Evolutionary conservation across 2,888 invertebrate species (phyloP).

Genomic region (Plusia festucae): DNA sequence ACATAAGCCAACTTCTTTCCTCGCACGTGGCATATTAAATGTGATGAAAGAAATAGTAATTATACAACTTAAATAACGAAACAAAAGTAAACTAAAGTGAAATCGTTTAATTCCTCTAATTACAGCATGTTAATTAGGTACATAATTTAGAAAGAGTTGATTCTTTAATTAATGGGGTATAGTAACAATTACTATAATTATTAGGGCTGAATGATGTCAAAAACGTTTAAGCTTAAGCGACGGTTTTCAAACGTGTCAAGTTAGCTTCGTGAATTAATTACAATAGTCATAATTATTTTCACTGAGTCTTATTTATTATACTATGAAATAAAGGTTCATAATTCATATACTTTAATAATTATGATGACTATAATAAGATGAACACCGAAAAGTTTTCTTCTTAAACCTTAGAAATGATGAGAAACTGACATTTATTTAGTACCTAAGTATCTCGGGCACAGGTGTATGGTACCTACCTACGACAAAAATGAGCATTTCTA

Average conservation of each 20-base stretch:
- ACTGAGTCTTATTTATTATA: no score
- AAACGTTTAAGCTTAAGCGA: conserved; percentile 14
- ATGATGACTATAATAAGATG: no score
- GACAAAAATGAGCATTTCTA: no score
- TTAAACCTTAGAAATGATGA: no score
- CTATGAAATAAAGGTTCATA: no score
- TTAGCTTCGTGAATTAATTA: background rate
- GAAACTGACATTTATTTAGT: no score
- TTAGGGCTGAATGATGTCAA: conserved; percentile 20
- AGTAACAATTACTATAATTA: conserved; percentile 24
- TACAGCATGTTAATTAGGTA: conserved; percentile 9
- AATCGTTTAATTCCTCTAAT: conserved; percentile 22
- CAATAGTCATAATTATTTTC: no score
- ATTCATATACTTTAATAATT: no score
- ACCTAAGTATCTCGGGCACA: no score
- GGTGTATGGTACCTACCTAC: no score
- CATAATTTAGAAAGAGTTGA: conserved; percentile 14
- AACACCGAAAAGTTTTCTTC: no score
- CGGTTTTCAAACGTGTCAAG: conserved; percentile 24
- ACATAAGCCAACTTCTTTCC: background rate
- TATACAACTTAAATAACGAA: background rate
- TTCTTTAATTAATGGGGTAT: conserved; percentile 28
- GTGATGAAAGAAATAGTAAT: background rate
- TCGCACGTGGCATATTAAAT: background rate
- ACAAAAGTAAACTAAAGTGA: conserved; percentile 12